These are phyloP conservation scores for Ceyx erithaca DNA, from an alignment of 2,797 vertebrate species.

Conservation along the genomic window DNA sequence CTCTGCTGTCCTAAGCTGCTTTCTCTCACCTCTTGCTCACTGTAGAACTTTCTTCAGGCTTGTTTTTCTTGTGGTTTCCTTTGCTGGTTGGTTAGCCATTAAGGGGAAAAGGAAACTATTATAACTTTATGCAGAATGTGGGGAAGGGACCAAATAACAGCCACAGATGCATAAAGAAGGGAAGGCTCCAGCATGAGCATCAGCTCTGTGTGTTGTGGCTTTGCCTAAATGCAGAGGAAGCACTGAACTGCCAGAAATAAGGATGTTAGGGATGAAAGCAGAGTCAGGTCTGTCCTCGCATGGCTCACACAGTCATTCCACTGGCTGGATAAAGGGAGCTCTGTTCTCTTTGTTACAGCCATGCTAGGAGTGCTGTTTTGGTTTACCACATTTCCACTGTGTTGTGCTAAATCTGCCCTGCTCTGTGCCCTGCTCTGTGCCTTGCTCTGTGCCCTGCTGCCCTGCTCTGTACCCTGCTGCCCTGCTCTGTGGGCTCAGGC, in stretches of 20 bases:
- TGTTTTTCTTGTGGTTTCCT: not conserved
- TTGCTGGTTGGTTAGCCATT: not conserved
- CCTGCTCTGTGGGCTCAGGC: fast-evolving
- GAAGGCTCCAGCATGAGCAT: not conserved
- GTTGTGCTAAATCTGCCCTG: not conserved
- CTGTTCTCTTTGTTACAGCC: not conserved
- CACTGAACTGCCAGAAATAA: not conserved
- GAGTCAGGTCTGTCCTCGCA: not conserved
- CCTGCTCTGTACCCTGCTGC: not conserved
- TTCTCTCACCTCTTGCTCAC: not conserved
- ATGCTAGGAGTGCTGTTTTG: not conserved
- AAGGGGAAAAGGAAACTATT: not conserved
- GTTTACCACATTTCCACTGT: fast-evolving
- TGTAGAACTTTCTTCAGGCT: not conserved
- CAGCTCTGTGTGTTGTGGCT: not conserved
- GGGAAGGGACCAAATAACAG: not conserved
- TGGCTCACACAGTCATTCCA: not conserved
- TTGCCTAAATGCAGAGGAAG: not conserved
- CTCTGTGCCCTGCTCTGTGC: not conserved
- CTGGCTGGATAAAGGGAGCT: not conserved
- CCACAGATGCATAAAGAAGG: not conserved
- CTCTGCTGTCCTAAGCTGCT: not conserved
- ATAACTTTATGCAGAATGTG: not conserved
- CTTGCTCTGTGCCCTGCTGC: not conserved
- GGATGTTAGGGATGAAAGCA: not conserved